These are phyloP conservation scores for Tetraneura akinire DNA, from an alignment of 1,140 invertebrate species.

Conservation along the genomic window DNA sequence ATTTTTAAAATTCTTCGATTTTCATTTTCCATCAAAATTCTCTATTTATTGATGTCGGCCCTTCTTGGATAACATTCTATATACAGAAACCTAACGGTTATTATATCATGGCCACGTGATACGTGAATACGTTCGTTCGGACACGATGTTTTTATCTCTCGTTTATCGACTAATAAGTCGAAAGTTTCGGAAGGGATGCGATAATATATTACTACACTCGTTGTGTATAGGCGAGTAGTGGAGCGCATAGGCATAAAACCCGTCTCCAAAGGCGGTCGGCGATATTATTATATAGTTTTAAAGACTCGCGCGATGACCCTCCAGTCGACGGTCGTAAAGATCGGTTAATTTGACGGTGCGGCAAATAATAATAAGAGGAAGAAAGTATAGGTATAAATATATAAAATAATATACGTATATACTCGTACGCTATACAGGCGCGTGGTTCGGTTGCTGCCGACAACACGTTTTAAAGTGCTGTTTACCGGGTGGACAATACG, in stretches of 20 bases:
- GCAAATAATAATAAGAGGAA: too few relatives aligned
- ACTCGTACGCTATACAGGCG: background rate
- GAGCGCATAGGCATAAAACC: background rate
- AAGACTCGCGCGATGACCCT: background rate
- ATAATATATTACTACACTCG: too few relatives aligned
- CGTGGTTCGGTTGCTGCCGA: background rate
- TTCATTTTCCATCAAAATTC: too few relatives aligned
- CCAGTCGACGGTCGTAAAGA: slow-evolving; percentile 27
- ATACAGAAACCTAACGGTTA: too few relatives aligned
- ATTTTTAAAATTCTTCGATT: too few relatives aligned
- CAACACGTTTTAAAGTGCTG: slow-evolving; percentile 49
- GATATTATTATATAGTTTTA: slow-evolving; percentile 37
- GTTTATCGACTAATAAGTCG: background rate
- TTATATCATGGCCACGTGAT: too few relatives aligned
- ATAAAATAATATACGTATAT: background rate
- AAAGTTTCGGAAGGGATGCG: too few relatives aligned
- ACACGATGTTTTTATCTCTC: background rate
- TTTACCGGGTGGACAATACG: slow-evolving; percentile 44
- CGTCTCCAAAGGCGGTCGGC: background rate
- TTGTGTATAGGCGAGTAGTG: too few relatives aligned
- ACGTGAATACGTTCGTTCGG: too few relatives aligned
- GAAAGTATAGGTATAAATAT: too few relatives aligned
- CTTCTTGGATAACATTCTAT: too few relatives aligned
- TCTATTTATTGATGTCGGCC: too few relatives aligned
- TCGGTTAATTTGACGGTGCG: slow-evolving; percentile 24